Evolutionary conservation across 2,797 vertebrate species (phyloP).

Genomic region (Paguma larvata): DNA sequence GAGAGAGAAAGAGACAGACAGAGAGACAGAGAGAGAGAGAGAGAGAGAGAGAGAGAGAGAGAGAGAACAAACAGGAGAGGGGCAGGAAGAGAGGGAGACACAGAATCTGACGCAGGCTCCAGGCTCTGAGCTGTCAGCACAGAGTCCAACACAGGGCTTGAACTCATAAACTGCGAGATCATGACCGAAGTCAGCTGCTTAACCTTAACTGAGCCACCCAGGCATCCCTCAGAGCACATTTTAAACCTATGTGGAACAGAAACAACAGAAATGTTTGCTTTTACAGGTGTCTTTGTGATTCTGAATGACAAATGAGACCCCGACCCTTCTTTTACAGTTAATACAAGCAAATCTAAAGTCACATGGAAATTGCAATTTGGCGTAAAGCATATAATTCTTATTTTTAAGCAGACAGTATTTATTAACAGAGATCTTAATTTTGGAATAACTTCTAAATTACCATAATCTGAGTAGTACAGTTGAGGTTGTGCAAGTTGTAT

Average conservation of each 20-base stretch:
- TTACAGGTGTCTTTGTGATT: neutral
- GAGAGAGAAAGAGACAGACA: too few relatives aligned
- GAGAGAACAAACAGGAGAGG: too few relatives aligned
- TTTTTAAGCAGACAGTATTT: conserved; percentile 46
- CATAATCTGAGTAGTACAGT: neutral
- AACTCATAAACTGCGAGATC: too few relatives aligned
- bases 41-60: too few relatives aligned
- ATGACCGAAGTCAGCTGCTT: too few relatives aligned
- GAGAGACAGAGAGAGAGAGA: too few relatives aligned
- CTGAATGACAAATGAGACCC: neutral
- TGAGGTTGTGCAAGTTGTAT: neutral
- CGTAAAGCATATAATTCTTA: neutral
- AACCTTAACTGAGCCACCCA: too few relatives aligned
- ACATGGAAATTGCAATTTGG: neutral
- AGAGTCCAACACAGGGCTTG: too few relatives aligned
- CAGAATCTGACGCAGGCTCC: too few relatives aligned
- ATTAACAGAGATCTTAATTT: conserved; percentile 55
- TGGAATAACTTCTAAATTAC: conserved; percentile 40
- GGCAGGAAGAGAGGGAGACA: too few relatives aligned
- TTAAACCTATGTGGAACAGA: neutral
- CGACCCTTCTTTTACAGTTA: conserved; percentile 9
- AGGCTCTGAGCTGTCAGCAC: too few relatives aligned
- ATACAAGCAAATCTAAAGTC: neutral
- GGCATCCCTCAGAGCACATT: neutral
- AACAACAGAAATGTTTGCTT: neutral